Conservation (phyloP, 30 jellyfish, hydroid and myxozoan species). For the Haliclystus octoradiatus region DNA sequence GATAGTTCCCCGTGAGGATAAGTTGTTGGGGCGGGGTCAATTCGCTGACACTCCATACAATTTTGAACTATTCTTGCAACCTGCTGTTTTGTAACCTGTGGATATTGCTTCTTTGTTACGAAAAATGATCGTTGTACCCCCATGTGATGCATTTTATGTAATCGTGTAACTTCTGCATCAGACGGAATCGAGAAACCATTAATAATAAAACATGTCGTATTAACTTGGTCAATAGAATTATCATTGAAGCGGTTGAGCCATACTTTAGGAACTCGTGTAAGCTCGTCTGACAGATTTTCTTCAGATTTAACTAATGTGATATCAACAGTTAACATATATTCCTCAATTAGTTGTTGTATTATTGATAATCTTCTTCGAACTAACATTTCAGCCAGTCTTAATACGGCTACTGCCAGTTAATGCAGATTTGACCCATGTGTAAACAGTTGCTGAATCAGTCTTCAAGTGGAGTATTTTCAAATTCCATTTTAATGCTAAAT, state of each 20-base stretch:
- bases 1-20: neutral
- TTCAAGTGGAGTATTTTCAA: neutral
- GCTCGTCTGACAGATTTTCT: no score
- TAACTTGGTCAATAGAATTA: no score
- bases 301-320: no score
- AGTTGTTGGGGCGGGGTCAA: neutral
- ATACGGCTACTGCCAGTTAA: neutral
- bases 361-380: no score
- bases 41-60: neutral
- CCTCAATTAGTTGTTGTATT: no score
- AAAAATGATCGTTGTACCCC: neutral
- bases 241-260: no score
- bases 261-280: no score
- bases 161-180: neutral
- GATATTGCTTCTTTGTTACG: neutral
- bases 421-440: conserved; percentile 6
- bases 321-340: no score
- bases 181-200: neutral
- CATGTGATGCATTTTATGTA: neutral
- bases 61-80: neutral
- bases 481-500: conserved; percentile 10
- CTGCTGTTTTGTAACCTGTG: neutral
- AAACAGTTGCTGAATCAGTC: conserved; percentile 24
- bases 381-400: no score
- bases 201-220: no score